These are phyloP conservation scores for Streptopelia turtur DNA, from an alignment of 2,797 vertebrate genomes.

Conservation along the genomic window DNA sequence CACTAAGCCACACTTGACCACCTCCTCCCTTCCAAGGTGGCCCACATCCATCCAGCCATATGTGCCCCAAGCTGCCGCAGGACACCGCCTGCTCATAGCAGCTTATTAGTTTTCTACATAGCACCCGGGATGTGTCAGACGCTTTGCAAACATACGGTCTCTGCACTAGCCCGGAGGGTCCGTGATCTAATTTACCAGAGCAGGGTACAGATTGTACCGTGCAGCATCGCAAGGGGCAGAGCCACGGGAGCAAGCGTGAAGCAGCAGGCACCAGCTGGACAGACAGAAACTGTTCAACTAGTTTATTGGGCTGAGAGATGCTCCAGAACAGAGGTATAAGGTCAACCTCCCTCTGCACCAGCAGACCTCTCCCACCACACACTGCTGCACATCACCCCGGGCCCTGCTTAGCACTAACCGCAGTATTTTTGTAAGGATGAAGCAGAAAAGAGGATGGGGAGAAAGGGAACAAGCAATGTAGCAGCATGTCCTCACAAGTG, in stretches of 20 bases:
- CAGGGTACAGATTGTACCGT: not conserved
- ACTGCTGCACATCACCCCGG: not conserved
- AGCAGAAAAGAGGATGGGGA: not conserved
- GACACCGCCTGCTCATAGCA: not conserved
- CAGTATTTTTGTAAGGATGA: not conserved
- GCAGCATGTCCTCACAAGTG: not conserved
- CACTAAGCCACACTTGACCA: not conserved
- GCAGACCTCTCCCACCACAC: not conserved
- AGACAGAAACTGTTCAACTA: not conserved
- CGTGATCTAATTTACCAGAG: not conserved
- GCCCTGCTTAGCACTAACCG: not conserved
- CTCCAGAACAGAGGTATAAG: not conserved
- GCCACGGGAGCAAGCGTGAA: not conserved
- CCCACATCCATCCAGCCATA: not conserved
- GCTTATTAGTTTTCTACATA: not conserved
- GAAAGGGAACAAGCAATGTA: not conserved
- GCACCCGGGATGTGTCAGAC: slow-evolving; percentile 59
- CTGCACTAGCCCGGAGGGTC: not conserved
- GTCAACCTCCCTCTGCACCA: not conserved
- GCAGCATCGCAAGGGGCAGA: not conserved
- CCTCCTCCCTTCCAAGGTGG: not conserved
- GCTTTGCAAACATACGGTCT: not conserved
- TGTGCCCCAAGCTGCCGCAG: not conserved
- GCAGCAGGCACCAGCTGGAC: not conserved
- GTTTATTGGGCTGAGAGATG: not conserved